Conservation (phyloP, 2,888 invertebrate genomes). For the Venusia cambrica region DNA sequence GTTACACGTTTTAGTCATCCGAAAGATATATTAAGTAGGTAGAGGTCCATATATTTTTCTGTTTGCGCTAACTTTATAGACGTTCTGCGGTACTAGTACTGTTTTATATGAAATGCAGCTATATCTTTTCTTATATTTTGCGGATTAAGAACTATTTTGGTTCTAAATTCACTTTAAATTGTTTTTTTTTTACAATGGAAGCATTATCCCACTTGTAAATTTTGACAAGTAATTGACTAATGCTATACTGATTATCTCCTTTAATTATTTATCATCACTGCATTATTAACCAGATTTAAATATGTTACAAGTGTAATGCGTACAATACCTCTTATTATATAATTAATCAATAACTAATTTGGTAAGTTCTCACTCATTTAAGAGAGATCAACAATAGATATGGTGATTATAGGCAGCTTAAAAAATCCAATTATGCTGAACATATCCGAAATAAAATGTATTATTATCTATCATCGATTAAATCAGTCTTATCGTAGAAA, state of each 20-base stretch:
- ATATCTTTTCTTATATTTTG: too few species aligned
- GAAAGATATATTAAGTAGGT: neutral
- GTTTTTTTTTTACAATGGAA: too few species aligned
- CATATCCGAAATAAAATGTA: conserved; percentile 34
- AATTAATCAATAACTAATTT: conserved; percentile 17
- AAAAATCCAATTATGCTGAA: conserved; percentile 30
- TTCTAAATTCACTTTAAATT: too few species aligned
- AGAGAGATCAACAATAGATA: conserved; percentile 7
- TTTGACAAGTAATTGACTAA: conserved; percentile 11
- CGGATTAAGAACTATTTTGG: too few species aligned
- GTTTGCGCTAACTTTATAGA: too few species aligned
- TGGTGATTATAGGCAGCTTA: conserved; percentile 20
- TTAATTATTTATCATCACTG: conserved; percentile 7
- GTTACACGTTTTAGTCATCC: neutral
- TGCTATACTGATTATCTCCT: conserved; percentile 11
- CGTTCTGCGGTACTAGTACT: too few species aligned
- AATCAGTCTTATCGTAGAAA: conserved; percentile 31
- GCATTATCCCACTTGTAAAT: too few species aligned
- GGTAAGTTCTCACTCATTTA: conserved; percentile 11
- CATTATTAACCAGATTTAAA: conserved; percentile 5
- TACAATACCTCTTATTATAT: neutral
- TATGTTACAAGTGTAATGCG: conserved; percentile 4
- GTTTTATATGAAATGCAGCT: too few species aligned
- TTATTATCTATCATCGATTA: conserved; percentile 40
- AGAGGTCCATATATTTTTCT: too few species aligned